Evolutionary conservation across 2,797 vertebrate species (phyloP), one percentile per base, ranked within the genome.

Genomic region (Typhlichthys eigenmanni): DNA sequence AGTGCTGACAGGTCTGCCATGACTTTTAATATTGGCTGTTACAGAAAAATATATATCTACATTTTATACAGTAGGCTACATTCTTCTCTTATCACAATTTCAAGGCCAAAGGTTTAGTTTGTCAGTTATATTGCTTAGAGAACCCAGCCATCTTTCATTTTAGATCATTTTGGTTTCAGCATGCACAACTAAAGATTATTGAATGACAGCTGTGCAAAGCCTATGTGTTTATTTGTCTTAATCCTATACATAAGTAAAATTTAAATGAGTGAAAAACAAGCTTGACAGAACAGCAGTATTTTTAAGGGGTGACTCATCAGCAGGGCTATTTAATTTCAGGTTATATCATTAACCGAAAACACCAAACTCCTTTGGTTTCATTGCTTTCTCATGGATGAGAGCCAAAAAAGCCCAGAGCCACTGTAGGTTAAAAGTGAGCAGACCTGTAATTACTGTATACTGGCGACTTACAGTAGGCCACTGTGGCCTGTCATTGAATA

Each of bases 351-450:
- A 64, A 71, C 58, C 46, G n/a, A 75, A 73, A 72, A 56, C 32
- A 83, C 75, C 72, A 68, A 75, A 66, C 58, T 76, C 56, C 52
- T 71, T 71, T 70, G 70, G 78, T 69, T 78, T 59, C 53, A 32
- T 72, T 69, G 72, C 70, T 85, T 85, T 88, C 72, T 86, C 76
- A 86, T 87, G 66, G 58, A 49, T 49, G 52, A 51, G 60, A 69
- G 66, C 72, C 56, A 64, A 77, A 72, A 72, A 62, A 71, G 65
- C 1, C 47, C 46, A 9, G 53, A 73, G 62, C 67, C 78, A 74
- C 71, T 60, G 54, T 67, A 73, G 29, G 66, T 51, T 64, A 45
- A 73, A 68, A 67, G 34, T 63, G 71, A 64, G 68, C 64, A 60
- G 61, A 82, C 76, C 67, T 53, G 55, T 55, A 73, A 83, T 71